Percentiles rank a stretch among this genome's conserved stretches.
Conservation (phyloP, 1,140 invertebrate species). For the Bombus ignitus region DNA sequence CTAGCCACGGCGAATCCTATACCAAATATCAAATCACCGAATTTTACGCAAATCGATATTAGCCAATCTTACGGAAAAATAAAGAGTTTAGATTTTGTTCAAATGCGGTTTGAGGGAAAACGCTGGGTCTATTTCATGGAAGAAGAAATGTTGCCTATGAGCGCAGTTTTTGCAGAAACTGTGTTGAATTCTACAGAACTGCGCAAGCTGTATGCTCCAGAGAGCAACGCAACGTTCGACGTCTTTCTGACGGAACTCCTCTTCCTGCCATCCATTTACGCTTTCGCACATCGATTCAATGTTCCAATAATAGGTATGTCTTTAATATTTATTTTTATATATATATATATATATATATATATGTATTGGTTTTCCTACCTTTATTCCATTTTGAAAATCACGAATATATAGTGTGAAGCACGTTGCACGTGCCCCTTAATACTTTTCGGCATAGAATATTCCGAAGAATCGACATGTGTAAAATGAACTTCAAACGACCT, state of each 20-base stretch:
- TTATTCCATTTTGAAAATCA: too few species aligned
- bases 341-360: too few species aligned
- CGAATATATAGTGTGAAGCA: too few species aligned
- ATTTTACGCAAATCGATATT: conserved; percentile 66
- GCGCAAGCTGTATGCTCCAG: conserved; percentile 56
- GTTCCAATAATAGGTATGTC: conserved; percentile 64
- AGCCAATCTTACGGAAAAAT: not conserved
- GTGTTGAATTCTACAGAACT: conserved; percentile 54
- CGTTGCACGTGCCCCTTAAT: too few species aligned
- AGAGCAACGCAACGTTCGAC: conserved; percentile 66
- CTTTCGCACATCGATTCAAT: conserved; percentile 62
- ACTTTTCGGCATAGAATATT: too few species aligned
- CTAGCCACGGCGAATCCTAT: conserved; percentile 75
- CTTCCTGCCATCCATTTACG: not conserved
- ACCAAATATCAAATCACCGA: conserved; percentile 62
- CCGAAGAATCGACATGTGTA: too few species aligned
- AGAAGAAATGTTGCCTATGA: accelerated
- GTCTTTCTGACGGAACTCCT: conserved; percentile 58
- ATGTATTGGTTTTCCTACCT: accelerated
- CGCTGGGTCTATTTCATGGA: not conserved
- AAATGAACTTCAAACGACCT: accelerated
- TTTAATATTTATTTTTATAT: not conserved
- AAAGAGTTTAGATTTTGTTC: not conserved
- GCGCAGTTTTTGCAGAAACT: accelerated
- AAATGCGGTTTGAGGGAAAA: not conserved